These are phyloP conservation scores for Leptonema lineaticorne DNA, from an alignment of 1,140 invertebrate species.

Conservation along the genomic window DNA sequence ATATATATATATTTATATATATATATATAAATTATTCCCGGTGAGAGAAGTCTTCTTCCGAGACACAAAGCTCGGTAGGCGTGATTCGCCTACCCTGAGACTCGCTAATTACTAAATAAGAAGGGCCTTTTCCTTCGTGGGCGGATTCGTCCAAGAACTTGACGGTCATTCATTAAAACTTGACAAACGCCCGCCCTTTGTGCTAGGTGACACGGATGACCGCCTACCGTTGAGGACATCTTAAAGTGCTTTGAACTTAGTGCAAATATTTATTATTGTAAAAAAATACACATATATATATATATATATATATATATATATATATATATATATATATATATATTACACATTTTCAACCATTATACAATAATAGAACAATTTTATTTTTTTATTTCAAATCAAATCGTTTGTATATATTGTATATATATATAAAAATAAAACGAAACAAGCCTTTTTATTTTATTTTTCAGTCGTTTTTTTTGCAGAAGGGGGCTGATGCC, in stretches of 20 bases:
- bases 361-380: no score
- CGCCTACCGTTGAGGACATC: slow-evolving; percentile 1
- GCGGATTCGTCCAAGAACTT: slow-evolving; percentile 24
- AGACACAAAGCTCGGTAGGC: background rate
- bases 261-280: no score
- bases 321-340: no score
- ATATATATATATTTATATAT: background rate
- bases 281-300: no score
- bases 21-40: background rate
- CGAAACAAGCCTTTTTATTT: no score
- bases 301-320: no score
- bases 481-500: background rate
- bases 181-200: slow-evolving; percentile 35
- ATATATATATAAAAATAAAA: no score
- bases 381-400: no score
- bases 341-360: no score
- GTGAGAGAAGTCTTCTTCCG: slow-evolving; percentile 10
- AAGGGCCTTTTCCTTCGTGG: slow-evolving; percentile 24
- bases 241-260: no score
- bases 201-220: slow-evolving; percentile 5
- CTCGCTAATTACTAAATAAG: slow-evolving; percentile 38
- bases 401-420: no score
- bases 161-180: slow-evolving; percentile 41
- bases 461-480: no score
- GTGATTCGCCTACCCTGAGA: background rate